Evolutionary conservation across 2,797 vertebrate genomes (phyloP).

Genomic region (Aulostomus chinensis): DNA sequence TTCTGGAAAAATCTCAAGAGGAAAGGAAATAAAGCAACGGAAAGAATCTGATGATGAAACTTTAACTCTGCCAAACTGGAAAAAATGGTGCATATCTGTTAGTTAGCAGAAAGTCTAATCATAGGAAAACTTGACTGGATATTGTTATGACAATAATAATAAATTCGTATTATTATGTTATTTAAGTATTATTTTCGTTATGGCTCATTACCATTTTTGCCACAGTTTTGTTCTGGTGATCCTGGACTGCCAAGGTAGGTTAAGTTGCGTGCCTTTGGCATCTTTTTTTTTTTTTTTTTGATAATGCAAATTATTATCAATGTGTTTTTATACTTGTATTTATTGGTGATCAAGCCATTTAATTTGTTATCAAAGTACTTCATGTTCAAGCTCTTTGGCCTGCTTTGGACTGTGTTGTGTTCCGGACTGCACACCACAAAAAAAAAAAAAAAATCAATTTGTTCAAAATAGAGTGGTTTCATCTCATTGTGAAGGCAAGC

Average conservation of each 20-base stretch:
- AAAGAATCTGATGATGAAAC: slow-evolving; percentile 60
- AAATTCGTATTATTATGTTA: slow-evolving; percentile 86
- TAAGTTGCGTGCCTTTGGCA: slow-evolving; percentile 89
- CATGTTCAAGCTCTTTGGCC: slow-evolving; percentile 54
- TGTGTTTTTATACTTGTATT: slow-evolving; percentile 89
- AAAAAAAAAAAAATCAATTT: slow-evolving; percentile 15
- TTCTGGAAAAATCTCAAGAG: slow-evolving; percentile 31
- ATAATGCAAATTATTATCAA: slow-evolving; percentile 76
- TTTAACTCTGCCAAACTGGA: slow-evolving; percentile 96
- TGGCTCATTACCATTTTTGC: slow-evolving; percentile 85
- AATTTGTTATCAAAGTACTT: slow-evolving; percentile 84
- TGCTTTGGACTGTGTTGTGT: slow-evolving; percentile 50
- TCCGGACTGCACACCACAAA: slow-evolving; percentile 35
- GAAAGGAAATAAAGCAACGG: slow-evolving; percentile 47
- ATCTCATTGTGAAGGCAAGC: slow-evolving; percentile 63
- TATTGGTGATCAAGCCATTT: slow-evolving; percentile 99
- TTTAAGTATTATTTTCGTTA: slow-evolving; percentile 95
- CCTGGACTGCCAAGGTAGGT: slow-evolving; percentile 88
- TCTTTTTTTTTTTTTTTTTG: slow-evolving; percentile 64
- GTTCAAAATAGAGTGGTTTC: slow-evolving; percentile 48
- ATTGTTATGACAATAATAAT: slow-evolving; percentile 88
- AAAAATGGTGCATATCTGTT: slow-evolving; percentile 88
- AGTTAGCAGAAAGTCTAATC: slow-evolving; percentile 89
- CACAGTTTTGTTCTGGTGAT: slow-evolving; percentile 87
- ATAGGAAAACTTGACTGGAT: slow-evolving; percentile 99